Evolutionary conservation across 1,140 invertebrate genomes (phyloP).

Genomic region (Leucophenga varia): DNA sequence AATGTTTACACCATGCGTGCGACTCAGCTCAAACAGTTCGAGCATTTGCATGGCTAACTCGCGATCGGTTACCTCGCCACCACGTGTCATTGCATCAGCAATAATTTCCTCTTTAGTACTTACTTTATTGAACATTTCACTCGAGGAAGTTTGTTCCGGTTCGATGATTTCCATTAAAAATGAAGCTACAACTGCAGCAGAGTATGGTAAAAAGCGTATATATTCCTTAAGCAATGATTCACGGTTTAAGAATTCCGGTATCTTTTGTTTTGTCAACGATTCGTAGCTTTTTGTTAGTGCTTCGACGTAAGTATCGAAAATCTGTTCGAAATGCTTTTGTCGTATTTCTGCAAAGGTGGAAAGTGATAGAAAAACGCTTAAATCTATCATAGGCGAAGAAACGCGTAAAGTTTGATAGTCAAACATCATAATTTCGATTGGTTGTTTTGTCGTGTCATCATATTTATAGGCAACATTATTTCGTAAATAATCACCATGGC

Average conservation of each 20-base stretch:
- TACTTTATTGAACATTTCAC: slow-evolving; percentile 20
- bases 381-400: slow-evolving; percentile 50
- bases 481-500: slow-evolving; percentile 49
- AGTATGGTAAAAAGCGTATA: slow-evolving; percentile 34
- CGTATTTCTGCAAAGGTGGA: slow-evolving; percentile 37
- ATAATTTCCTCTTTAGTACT: slow-evolving; percentile 17
- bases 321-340: slow-evolving; percentile 28
- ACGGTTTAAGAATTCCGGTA: slow-evolving; percentile 33
- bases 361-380: slow-evolving; percentile 31
- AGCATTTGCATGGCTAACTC: slow-evolving; percentile 40
- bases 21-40: slow-evolving; percentile 38
- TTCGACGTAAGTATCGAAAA: slow-evolving; percentile 41
- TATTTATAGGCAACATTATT: slow-evolving; percentile 51
- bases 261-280: slow-evolving; percentile 6
- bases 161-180: slow-evolving; percentile 36
- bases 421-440: slow-evolving; percentile 48
- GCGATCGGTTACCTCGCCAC: slow-evolving; percentile 34
- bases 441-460: slow-evolving; percentile 3
- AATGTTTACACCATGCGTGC: slow-evolving; percentile 25
- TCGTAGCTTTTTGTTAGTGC: slow-evolving; percentile 24
- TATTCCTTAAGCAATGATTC: slow-evolving; percentile 38
- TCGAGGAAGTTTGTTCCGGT: slow-evolving; percentile 6
- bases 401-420: slow-evolving; percentile 49
- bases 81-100: slow-evolving; percentile 9
- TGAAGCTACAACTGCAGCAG: slow-evolving; percentile 14